Evolutionary conservation across 2,113 vertebrate genomes (phyloP).

Genomic region (Chauna torquata): DNA sequence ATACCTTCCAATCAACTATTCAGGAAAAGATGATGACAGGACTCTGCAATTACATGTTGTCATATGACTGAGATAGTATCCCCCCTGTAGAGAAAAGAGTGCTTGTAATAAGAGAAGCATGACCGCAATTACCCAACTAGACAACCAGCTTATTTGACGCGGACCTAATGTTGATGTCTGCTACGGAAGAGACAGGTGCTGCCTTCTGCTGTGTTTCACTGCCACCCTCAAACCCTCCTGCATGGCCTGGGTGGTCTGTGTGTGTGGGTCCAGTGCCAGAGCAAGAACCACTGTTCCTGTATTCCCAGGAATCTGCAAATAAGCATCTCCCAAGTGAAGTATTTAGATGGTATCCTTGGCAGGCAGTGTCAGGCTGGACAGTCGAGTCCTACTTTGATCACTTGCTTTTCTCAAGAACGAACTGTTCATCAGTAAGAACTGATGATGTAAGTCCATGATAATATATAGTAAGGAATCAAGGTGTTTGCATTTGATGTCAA

Average conservation of each 20-base stretch:
- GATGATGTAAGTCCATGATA: neutral
- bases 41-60: neutral
- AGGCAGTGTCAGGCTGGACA: neutral
- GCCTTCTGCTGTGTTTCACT: neutral
- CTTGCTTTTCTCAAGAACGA: neutral
- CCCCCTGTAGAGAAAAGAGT: neutral
- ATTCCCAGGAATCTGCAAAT: neutral
- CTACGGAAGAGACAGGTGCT: neutral
- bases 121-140: neutral
- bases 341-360: neutral
- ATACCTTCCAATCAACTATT: neutral
- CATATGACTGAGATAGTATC: neutral
- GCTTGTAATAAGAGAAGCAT: neutral
- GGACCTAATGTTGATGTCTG: neutral
- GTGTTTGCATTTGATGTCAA: neutral
- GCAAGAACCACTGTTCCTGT: neutral
- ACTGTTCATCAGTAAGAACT: neutral
- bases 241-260: neutral
- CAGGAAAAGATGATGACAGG: neutral
- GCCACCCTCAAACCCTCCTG: neutral
- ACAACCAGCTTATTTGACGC: neutral
- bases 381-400: neutral
- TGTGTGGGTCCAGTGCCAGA: neutral
- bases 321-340: neutral
- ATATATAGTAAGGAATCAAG: neutral